These are phyloP conservation scores for Dicentrarchus labrax DNA, from an alignment of 2,113 vertebrate genomes.

Conservation along the genomic window DNA sequence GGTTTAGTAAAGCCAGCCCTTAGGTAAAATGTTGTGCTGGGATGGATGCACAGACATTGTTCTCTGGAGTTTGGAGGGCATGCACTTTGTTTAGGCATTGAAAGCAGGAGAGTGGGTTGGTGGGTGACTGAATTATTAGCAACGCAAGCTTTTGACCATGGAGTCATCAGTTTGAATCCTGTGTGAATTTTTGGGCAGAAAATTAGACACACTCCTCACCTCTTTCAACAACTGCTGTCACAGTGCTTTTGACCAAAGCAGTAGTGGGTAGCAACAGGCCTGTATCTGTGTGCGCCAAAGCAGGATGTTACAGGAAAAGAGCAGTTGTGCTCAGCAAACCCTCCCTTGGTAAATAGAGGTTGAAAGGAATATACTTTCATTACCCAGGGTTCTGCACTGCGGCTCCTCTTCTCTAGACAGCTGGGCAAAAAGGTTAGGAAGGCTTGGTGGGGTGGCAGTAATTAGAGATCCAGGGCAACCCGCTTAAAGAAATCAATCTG, in stretches of 20 bases:
- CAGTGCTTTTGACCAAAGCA: slow-evolving; percentile 1
- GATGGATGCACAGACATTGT: slow-evolving; percentile 31
- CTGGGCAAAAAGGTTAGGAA: slow-evolving; percentile 57
- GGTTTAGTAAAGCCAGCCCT: slow-evolving; percentile 47
- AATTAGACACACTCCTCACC: not conserved
- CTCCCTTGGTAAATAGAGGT: slow-evolving; percentile 71
- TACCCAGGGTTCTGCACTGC: slow-evolving; percentile 47
- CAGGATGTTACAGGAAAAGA: slow-evolving; percentile 59
- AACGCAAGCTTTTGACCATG: slow-evolving; percentile 12
- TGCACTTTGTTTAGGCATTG: slow-evolving; percentile 11
- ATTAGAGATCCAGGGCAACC: slow-evolving; percentile 67
- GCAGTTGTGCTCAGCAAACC: slow-evolving; percentile 50
- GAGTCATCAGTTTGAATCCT: slow-evolving; percentile 12
- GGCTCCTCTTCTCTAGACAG: slow-evolving; percentile 62
- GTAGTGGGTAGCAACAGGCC: slow-evolving; percentile 6
- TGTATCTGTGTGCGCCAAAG: slow-evolving; percentile 26
- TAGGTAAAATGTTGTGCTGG: slow-evolving; percentile 35
- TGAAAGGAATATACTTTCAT: slow-evolving; percentile 70
- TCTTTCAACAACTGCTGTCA: slow-evolving; percentile 2
- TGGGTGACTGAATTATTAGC: not conserved
- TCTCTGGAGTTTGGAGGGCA: slow-evolving; percentile 11
- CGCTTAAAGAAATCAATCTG: slow-evolving; percentile 56
- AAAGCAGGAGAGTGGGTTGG: not conserved
- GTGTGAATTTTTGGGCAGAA: not conserved
- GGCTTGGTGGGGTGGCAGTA: slow-evolving; percentile 57